Base-by-base conservation (phyloP, 2,888 invertebrate species). In the Nymphalis urticae region DNA sequence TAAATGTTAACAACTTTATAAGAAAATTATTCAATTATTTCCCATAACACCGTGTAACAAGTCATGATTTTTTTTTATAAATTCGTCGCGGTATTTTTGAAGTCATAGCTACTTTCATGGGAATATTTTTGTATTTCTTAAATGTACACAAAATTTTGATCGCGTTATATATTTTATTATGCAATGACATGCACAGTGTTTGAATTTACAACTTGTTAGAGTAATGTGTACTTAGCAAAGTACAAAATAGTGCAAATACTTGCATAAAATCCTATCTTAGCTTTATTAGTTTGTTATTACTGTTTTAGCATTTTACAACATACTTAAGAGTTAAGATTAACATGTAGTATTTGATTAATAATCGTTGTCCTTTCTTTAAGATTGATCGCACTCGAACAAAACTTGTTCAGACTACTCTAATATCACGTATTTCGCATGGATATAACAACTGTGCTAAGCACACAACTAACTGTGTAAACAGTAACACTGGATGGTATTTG, bases 61-160 rank as follows among this genome's bases (percentile, higher is more conserved):
- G 58, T 17, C 13, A 48, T 54, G 16, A 16, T 1, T 1, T 64
- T 70, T 62, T 59, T 51, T 47, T 42, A 54, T 48, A 27, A 47
- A 66, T 66, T 61, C 19, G 63, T 50, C 36, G 19, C 27, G 47
- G 64, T 60, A 69, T 62, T 67, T 58, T 63, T 69, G 68, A 68
- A 54, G 71, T 68, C 64, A 70, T 0, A 42, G 42, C 42, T 68
- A 53, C 16, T 68, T 70, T 65, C 68, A 71, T 73, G 70, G 63
- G 75, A 75, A 73, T 72, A 67, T 72, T 58, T 62, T 21, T 71
- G 66, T 58, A 50, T 42, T 71, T 69, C n/a, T 69, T 65, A 67
- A 70, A 71, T 68, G 64, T 51, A 61, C 24, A 60, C 63, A 71
- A 60, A 69, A 71, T 72, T 64, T 36, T 56, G 1, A 56, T 36